Percentiles rank a stretch among this genome's conserved stretches.
Conservation (phyloP, 2,113 vertebrate species). For the Artemisiospiza belli region DNA sequence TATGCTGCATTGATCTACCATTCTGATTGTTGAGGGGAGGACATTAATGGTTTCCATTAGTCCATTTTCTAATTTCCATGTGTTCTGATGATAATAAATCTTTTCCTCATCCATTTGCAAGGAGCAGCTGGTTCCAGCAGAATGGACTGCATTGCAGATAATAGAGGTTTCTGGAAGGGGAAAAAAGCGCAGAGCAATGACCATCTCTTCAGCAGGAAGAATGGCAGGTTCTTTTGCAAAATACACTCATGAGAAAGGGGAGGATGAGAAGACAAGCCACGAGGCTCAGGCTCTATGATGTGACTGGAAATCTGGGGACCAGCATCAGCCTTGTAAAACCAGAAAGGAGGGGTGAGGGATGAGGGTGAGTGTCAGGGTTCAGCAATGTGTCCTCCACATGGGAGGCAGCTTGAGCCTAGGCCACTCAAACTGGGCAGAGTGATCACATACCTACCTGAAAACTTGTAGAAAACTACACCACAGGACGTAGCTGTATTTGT, state of each 20-base stretch:
- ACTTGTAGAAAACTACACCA: neutral
- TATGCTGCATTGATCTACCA: slow-evolving; percentile 71
- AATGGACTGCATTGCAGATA: slow-evolving; percentile 14
- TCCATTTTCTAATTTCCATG: slow-evolving; percentile 73
- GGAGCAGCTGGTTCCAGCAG: slow-evolving; percentile 10
- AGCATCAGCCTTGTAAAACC: neutral
- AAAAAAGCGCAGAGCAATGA: neutral
- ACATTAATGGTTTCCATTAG: slow-evolving; percentile 78
- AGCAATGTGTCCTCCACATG: neutral
- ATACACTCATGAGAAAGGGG: neutral
- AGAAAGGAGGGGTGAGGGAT: neutral
- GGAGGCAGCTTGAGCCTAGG: neutral
- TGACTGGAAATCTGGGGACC: neutral
- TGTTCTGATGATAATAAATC: slow-evolving; percentile 71
- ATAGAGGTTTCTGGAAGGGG: slow-evolving; percentile 15
- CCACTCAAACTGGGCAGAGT: neutral
- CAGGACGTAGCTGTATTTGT: neutral
- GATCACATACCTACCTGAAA: neutral
- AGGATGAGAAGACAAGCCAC: neutral
- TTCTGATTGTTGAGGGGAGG: slow-evolving; percentile 64
- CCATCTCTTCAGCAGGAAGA: neutral
- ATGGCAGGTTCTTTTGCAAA: neutral
- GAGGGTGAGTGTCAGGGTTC: neutral
- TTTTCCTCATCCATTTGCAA: slow-evolving; percentile 30
- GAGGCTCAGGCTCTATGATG: neutral